Percentiles rank a stretch among this genome's conserved stretches.
These are phyloP conservation scores for Neodiprion lecontei DNA, from an alignment of 1,140 invertebrate genomes.

Conservation along the genomic window DNA sequence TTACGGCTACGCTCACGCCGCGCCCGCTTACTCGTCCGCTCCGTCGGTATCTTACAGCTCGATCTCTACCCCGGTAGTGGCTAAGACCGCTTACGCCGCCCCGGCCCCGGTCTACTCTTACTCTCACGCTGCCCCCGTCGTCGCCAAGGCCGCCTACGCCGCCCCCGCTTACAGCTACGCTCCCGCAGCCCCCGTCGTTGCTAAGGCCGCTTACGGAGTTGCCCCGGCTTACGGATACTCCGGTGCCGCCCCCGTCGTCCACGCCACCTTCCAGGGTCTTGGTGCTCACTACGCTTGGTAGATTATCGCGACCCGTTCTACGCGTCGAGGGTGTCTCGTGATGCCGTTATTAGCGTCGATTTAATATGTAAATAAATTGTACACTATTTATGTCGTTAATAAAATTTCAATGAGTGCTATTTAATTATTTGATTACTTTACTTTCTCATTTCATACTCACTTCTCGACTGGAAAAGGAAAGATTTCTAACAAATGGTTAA, in stretches of 20 bases:
- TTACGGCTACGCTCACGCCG: slow-evolving; percentile 18
- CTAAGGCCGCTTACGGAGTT: slow-evolving; percentile 40
- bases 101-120: slow-evolving; percentile 22
- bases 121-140: slow-evolving; percentile 29
- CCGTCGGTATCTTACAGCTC: slow-evolving; percentile 17
- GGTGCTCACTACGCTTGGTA: slow-evolving; percentile 62
- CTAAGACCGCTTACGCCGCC: slow-evolving; percentile 31
- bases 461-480: no score
- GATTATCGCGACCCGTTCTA: slow-evolving; percentile 7
- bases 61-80: slow-evolving; percentile 22
- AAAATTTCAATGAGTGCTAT: neutral
- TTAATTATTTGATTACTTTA: neutral
- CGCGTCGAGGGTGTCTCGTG: neutral
- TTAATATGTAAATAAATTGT: neutral
- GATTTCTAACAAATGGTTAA: no score
- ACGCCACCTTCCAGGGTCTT: slow-evolving; percentile 57
- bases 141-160: slow-evolving; percentile 27
- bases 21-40: neutral
- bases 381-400: neutral
- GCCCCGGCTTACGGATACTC: slow-evolving; percentile 31
- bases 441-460: no score
- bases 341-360: neutral
- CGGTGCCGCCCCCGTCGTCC: slow-evolving; percentile 28
- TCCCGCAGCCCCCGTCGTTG: slow-evolving; percentile 29
- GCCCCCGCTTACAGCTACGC: slow-evolving; percentile 20